Evolutionary conservation across 2,888 invertebrate genomes (phyloP).

Genomic region (Latrodectus elegans): DNA sequence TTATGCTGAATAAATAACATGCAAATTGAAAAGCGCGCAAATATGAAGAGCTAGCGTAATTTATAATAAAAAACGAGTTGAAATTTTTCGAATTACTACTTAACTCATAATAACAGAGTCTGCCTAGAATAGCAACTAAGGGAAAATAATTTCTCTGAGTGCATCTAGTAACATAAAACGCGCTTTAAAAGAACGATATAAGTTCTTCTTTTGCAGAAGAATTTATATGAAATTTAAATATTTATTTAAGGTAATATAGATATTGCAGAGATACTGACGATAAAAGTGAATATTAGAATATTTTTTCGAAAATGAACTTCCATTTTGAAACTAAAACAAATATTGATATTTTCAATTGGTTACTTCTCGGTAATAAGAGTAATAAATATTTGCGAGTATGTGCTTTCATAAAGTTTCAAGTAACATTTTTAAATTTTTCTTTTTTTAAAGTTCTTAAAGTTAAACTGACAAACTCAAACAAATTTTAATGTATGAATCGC

Average conservation of each 20-base stretch:
- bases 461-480: too few relatives aligned
- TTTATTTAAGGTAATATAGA: conserved; percentile 14
- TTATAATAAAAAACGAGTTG: conserved; percentile 8
- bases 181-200: neutral
- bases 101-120: conserved; percentile 29
- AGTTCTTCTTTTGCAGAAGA: conserved; percentile 3
- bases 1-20: conserved; percentile 56
- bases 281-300: neutral
- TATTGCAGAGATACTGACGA: neutral
- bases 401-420: too few relatives aligned
- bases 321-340: too few relatives aligned
- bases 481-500: too few relatives aligned
- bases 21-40: conserved; percentile 56
- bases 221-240: conserved; percentile 32
- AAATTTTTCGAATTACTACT: conserved; percentile 33
- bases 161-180: conserved; percentile 2
- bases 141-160: conserved; percentile 20
- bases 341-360: too few relatives aligned
- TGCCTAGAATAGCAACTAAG: conserved; percentile 26
- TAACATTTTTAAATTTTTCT: too few relatives aligned
- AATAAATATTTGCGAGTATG: too few relatives aligned
- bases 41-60: conserved; percentile 11
- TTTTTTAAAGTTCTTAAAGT: too few relatives aligned
- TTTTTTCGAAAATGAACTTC: neutral
- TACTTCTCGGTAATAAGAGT: too few relatives aligned